These are phyloP conservation scores for Megalops atlanticus DNA, from an alignment of 2,113 vertebrate species.

Conservation along the genomic window DNA sequence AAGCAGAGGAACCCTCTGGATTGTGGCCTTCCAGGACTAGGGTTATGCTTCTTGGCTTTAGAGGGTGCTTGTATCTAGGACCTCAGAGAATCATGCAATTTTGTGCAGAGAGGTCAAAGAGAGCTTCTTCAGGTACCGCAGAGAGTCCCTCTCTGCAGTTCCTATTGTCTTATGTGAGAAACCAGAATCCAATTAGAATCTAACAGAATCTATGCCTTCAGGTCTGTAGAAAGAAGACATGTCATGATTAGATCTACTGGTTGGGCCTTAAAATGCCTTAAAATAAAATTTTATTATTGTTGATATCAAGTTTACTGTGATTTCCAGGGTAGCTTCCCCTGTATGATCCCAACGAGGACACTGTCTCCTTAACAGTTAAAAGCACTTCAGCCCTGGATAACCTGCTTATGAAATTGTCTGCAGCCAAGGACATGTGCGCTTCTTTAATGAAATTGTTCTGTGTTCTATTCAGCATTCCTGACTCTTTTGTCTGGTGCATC, in stretches of 20 bases:
- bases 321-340: neutral
- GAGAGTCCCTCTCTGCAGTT: too few species aligned
- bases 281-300: neutral
- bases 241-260: neutral
- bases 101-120: neutral
- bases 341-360: neutral
- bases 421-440: neutral
- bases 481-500: neutral
- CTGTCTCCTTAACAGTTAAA: neutral
- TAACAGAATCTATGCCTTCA: too few species aligned
- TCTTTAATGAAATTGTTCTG: neutral
- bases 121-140: neutral
- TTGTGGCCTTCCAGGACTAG: neutral
- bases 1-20: neutral
- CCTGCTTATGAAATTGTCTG: neutral
- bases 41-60: neutral
- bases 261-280: neutral
- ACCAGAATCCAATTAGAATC: too few species aligned
- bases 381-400: neutral
- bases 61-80: too few species aligned
- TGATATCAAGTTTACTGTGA: neutral
- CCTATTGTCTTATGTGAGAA: too few species aligned
- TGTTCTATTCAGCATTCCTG: slow-evolving; percentile 2
- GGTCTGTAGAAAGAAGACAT: too few species aligned
- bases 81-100: neutral